These are phyloP conservation scores for Thereva nobilitata DNA, from an alignment of 2,888 invertebrate genomes.

Conservation along the genomic window DNA sequence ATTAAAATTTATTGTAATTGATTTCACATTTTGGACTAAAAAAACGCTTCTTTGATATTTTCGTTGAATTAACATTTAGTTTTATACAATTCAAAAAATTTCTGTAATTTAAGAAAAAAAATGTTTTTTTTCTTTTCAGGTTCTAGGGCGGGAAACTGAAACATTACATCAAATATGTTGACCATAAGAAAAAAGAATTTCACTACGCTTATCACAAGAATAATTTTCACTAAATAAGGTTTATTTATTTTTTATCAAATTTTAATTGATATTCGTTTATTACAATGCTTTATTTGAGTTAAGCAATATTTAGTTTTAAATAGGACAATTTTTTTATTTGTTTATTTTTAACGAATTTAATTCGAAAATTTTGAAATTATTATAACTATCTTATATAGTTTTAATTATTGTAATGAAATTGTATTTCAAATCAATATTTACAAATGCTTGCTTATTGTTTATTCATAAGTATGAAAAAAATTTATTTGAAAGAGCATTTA, in stretches of 20 bases:
- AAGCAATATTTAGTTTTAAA: too few species aligned
- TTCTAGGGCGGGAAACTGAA: conserved; percentile 42
- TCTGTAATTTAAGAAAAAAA: not conserved
- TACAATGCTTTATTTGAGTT: too few species aligned
- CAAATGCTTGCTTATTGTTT: too few species aligned
- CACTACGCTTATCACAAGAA: conserved; percentile 21
- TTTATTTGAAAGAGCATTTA: too few species aligned
- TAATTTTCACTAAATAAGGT: conserved; percentile 25
- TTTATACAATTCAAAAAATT: not conserved
- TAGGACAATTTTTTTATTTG: too few species aligned
- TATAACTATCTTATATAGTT: too few species aligned
- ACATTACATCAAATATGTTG: conserved; percentile 39
- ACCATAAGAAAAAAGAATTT: conserved; percentile 18
- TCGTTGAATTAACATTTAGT: not conserved
- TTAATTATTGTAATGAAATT: too few species aligned
- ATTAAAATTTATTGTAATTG: not conserved
- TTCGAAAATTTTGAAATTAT: too few species aligned
- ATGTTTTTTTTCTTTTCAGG: conserved; percentile 27
- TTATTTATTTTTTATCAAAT: conserved; percentile 18
- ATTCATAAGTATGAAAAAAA: too few species aligned
- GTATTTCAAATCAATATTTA: too few species aligned
- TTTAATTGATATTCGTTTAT: too few species aligned
- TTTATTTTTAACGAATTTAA: too few species aligned
- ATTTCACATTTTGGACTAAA: not conserved
- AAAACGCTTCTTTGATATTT: not conserved